Percentiles rank a stretch among this genome's conserved stretches.
These are phyloP conservation scores for Drosophila busckii DNA, from an alignment of 1,140 invertebrate species.

Conservation along the genomic window DNA sequence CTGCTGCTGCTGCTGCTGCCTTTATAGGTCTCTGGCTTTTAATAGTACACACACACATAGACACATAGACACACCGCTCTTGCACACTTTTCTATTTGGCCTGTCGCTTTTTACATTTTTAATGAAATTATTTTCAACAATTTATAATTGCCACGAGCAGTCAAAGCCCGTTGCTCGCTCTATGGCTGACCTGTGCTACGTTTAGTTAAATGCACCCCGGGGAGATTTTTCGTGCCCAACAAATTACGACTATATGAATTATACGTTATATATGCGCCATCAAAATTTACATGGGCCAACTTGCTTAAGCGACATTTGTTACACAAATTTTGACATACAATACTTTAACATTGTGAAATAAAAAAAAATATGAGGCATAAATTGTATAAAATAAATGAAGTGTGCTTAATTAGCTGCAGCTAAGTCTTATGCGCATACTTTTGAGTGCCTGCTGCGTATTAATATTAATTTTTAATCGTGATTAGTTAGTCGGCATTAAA, in stretches of 20 bases:
- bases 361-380: too few species aligned
- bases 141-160: slow-evolving; percentile 74
- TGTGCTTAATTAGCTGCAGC: too few species aligned
- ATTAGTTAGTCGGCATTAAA: too few species aligned
- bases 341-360: too few species aligned
- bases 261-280: slow-evolving; percentile 30
- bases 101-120: slow-evolving; percentile 72
- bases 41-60: too few species aligned
- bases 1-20: neutral
- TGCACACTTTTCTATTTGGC: slow-evolving; percentile 53
- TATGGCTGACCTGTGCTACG: slow-evolving; percentile 21
- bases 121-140: slow-evolving; percentile 77
- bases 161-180: slow-evolving; percentile 6
- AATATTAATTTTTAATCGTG: too few species aligned
- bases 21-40: slow-evolving; percentile 24
- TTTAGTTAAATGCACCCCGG: slow-evolving; percentile 70
- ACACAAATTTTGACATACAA: too few species aligned
- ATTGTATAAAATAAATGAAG: too few species aligned
- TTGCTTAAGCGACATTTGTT: too few species aligned
- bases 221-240: slow-evolving; percentile 58
- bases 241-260: slow-evolving; percentile 59
- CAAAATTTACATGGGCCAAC: slow-evolving; percentile 11
- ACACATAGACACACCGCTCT: too few species aligned
- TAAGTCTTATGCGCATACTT: too few species aligned
- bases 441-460: too few species aligned